Conservation (phyloP, 2,888 invertebrate species). For the Operophtera brumata region DNA sequence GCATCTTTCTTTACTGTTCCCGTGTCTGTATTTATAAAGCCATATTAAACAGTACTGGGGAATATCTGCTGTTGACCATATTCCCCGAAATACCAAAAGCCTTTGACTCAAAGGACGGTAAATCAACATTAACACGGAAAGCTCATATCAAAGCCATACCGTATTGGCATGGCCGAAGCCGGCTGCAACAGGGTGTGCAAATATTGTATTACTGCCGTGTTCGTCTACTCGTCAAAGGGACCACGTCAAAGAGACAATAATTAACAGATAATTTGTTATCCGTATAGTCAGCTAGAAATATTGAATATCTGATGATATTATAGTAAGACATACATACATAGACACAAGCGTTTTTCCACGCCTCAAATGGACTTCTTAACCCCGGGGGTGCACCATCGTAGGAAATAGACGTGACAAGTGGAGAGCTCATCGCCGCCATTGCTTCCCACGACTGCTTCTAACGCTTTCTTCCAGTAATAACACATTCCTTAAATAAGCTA, state of each 20-base stretch:
- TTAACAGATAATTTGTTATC: constrained; percentile 18
- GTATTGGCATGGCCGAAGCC: constrained; percentile 5
- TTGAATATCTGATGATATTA: not conserved
- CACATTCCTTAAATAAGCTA: too few relatives aligned
- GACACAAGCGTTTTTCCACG: too few relatives aligned
- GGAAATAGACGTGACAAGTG: too few relatives aligned
- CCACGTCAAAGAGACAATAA: constrained; percentile 18
- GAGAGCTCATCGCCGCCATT: too few relatives aligned
- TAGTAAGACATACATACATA: too few relatives aligned
- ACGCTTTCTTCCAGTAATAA: too few relatives aligned
- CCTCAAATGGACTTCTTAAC: too few relatives aligned
- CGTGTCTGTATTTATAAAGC: not conserved
- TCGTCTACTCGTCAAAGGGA: constrained; percentile 8
- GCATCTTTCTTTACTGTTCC: too few relatives aligned
- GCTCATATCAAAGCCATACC: constrained; percentile 10
- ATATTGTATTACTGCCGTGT: constrained; percentile 10
- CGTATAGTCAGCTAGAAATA: constrained; percentile 1
- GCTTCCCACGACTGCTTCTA: too few relatives aligned
- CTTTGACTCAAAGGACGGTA: constrained; percentile 10
- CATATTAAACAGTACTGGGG: not conserved
- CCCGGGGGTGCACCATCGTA: too few relatives aligned
- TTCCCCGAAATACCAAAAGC: not conserved
- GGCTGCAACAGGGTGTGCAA: constrained; percentile 13
- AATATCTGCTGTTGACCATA: not conserved
- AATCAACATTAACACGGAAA: constrained; percentile 4